Percentiles rank a stretch among this genome's conserved stretches.
Evolutionary conservation across 2,113 vertebrate species (phyloP).

Genomic region (Sceloporus tristichus): DNA sequence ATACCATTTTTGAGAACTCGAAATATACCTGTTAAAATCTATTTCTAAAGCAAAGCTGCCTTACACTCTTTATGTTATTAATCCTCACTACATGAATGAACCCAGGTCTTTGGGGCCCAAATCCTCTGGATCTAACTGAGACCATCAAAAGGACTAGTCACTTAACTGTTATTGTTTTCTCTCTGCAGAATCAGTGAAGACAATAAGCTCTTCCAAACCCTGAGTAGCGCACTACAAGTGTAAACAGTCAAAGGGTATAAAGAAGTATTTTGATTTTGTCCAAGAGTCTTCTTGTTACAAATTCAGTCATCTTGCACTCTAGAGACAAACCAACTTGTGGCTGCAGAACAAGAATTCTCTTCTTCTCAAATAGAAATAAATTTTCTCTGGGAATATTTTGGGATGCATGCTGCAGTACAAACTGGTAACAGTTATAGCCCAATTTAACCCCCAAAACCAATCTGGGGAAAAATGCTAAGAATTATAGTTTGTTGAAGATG

Average conservation of each 20-base stretch:
- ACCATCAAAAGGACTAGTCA: neutral
- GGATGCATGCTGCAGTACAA: neutral
- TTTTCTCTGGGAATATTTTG: neutral
- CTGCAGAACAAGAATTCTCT: neutral
- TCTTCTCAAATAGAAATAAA: neutral
- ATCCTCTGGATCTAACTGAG: neutral
- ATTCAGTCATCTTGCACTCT: neutral
- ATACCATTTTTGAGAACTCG: neutral
- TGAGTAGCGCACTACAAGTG: conserved; percentile 38
- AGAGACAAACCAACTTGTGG: neutral
- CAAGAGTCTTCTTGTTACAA: neutral
- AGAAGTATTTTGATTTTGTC: neutral
- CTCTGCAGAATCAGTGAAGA: conserved; percentile 32
- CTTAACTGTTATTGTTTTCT: conserved; percentile 11
- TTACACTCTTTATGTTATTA: neutral
- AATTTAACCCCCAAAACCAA: neutral
- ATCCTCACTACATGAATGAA: neutral
- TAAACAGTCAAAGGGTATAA: conserved; percentile 3
- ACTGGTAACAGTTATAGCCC: neutral
- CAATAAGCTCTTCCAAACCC: conserved; percentile 21
- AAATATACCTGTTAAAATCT: neutral
- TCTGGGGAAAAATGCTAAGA: neutral
- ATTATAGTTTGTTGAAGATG: neutral
- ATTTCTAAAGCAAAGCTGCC: neutral
- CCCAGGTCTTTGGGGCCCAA: neutral